phyloP scores from a whole-genome alignment of 92 coral and sea anemone genomes.

The Siderastrea siderea region DNA sequence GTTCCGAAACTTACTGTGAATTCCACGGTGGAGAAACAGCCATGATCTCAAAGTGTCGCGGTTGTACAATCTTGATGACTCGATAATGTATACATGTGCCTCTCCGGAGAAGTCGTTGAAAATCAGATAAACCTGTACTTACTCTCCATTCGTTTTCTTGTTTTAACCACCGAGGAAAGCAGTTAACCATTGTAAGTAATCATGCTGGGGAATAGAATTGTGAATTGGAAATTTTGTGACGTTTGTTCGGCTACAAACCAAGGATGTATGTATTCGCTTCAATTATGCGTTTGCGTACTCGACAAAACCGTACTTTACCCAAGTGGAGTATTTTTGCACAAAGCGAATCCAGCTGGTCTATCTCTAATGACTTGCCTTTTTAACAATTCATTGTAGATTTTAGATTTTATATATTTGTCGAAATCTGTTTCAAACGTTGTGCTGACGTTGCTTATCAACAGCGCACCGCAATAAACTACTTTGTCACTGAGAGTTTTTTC shows the following conservation, averaged over 20 bases:
- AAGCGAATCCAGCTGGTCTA: not conserved
- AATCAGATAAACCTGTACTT: too few species aligned
- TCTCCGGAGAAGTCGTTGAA: too few species aligned
- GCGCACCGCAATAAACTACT: too few species aligned
- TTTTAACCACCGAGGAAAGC: too few species aligned
- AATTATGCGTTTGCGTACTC: not conserved
- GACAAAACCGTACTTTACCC: not conserved
- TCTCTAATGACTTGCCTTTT: not conserved
- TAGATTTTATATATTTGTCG: not conserved
- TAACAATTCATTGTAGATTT: not conserved
- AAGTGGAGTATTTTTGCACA: slow-evolving; percentile 23
- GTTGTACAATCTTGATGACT: not conserved
- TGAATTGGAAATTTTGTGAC: not conserved
- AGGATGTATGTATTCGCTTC: too few species aligned
- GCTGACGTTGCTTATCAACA: not conserved
- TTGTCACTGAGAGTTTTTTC: too few species aligned
- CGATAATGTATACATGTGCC: not conserved
- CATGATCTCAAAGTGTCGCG: not conserved
- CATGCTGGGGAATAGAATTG: not conserved
- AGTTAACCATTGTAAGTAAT: not conserved
- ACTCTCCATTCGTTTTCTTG: not conserved
- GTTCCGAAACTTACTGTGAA: not conserved
- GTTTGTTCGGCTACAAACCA: too few species aligned
- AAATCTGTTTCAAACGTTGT: not conserved
- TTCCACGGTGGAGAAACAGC: not conserved